A percentile compares a stretch with the other conserved stretches of the same genome.
These are phyloP conservation scores for Siphamia tubifer DNA, from an alignment of 2,113 vertebrate genomes.

Conservation along the genomic window DNA sequence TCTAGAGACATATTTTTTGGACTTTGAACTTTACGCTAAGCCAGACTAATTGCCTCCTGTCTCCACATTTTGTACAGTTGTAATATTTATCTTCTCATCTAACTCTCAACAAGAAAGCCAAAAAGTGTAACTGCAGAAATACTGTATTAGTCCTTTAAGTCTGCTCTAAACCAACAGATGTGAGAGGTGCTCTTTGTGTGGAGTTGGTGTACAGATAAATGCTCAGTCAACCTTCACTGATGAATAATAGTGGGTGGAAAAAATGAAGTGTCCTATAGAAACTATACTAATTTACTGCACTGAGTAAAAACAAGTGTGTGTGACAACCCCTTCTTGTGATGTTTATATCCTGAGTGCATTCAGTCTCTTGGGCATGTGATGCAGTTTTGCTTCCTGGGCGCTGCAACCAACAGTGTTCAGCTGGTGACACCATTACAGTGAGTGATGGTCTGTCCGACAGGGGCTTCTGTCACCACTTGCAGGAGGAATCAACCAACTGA, in stretches of 20 bases:
- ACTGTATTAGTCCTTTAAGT: not conserved
- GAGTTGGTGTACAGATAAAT: not conserved
- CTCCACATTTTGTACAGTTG: not conserved
- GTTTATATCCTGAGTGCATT: constrained; percentile 40
- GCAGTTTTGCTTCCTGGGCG: constrained; percentile 41
- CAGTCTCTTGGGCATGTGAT: constrained; percentile 43
- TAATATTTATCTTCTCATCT: not conserved
- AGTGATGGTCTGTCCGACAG: constrained; percentile 54
- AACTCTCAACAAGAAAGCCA: not conserved
- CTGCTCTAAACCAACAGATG: not conserved
- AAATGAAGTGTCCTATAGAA: not conserved
- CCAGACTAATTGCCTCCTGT: not conserved
- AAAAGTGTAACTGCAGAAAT: not conserved
- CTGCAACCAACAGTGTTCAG: constrained; percentile 29
- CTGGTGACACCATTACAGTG: constrained; percentile 56
- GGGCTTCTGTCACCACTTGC: constrained; percentile 50
- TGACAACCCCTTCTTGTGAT: constrained; percentile 27
- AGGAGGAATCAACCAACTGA: constrained; percentile 47
- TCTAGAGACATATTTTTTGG: not conserved
- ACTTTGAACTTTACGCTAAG: not conserved
- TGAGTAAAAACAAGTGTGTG: constrained; percentile 8
- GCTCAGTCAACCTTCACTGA: not conserved
- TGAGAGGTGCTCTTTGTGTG: not conserved
- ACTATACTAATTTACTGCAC: constrained; percentile 32
- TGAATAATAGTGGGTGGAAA: not conserved